Percentiles rank a stretch among this genome's conserved stretches.
These are phyloP conservation scores for Tetranychus cinnabarinus DNA, from an alignment of 1,140 invertebrate species.

Conservation along the genomic window DNA sequence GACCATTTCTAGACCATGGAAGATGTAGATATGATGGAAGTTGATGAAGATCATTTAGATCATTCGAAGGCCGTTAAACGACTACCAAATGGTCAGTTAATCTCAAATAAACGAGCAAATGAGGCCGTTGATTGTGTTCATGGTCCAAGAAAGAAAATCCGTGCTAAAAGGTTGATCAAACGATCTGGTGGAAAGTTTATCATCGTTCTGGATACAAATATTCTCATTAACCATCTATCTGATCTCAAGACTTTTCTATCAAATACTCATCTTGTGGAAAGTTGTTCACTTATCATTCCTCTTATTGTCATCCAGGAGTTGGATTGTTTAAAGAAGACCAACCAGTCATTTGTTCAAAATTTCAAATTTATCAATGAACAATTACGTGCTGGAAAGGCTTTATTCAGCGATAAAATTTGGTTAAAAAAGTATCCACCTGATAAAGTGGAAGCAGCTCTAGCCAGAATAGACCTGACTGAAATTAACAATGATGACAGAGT, in stretches of 20 bases:
- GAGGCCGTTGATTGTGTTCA: no score
- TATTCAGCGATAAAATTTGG: background rate
- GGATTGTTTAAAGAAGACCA: slow-evolving; percentile 4
- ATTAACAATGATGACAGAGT: background rate
- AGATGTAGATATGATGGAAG: no score
- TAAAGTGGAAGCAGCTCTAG: background rate
- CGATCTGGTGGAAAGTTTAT: background rate
- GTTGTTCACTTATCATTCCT: background rate
- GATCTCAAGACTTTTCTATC: background rate
- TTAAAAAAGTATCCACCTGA: background rate
- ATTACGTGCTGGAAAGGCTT: background rate
- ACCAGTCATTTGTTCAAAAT: background rate
- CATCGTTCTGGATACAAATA: background rate
- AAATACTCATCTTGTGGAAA: no score
- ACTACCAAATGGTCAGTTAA: no score
- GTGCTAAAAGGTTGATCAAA: no score
- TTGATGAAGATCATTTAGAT: no score
- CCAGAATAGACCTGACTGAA: background rate
- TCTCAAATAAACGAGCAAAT: no score
- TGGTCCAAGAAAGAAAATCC: no score
- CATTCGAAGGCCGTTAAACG: no score
- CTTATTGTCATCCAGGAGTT: slow-evolving; percentile 8
- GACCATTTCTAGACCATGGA: no score
- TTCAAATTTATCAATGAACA: background rate
- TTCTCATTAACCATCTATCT: background rate